Percentiles rank a stretch among this genome's conserved stretches.
Conservation (phyloP, 2,113 vertebrate species). For the Rhinogobius similis region DNA sequence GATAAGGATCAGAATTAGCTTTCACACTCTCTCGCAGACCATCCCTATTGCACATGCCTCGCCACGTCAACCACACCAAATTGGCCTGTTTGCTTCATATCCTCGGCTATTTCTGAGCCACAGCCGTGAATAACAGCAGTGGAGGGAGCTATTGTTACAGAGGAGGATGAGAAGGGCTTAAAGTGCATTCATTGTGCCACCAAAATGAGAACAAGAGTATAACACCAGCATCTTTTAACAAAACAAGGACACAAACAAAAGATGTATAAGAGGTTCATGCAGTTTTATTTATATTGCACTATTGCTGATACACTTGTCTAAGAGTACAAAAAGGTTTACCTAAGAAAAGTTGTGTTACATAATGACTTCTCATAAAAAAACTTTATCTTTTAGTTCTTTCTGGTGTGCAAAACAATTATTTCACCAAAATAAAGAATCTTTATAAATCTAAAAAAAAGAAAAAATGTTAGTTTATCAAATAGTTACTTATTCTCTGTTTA, state of each 20-base stretch:
- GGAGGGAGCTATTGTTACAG: constrained; percentile 24
- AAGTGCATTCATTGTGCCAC: constrained; percentile 26
- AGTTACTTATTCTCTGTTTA: no score
- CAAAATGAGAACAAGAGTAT: not conserved
- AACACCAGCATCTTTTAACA: not conserved
- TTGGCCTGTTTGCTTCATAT: constrained; percentile 66
- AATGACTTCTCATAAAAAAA: not conserved
- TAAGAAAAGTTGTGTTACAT: not conserved
- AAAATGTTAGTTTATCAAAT: no score
- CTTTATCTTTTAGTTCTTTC: no score
- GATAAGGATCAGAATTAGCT: constrained; percentile 79
- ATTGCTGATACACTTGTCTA: not conserved
- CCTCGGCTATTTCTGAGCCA: constrained; percentile 64
- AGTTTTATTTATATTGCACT: not conserved
- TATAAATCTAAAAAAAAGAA: no score
- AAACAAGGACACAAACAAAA: not conserved
- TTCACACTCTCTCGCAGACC: constrained; percentile 65
- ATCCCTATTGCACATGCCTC: constrained; percentile 68
- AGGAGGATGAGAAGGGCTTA: constrained; percentile 31
- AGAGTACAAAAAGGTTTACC: not conserved
- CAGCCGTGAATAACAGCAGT: constrained; percentile 48
- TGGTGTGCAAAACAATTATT: no score
- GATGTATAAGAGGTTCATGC: not conserved
- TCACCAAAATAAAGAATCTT: no score
- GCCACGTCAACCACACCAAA: constrained; percentile 66